Evolutionary conservation across 2,113 vertebrate species (phyloP).

Genomic region (Leptobrachium ailaonicum): DNA sequence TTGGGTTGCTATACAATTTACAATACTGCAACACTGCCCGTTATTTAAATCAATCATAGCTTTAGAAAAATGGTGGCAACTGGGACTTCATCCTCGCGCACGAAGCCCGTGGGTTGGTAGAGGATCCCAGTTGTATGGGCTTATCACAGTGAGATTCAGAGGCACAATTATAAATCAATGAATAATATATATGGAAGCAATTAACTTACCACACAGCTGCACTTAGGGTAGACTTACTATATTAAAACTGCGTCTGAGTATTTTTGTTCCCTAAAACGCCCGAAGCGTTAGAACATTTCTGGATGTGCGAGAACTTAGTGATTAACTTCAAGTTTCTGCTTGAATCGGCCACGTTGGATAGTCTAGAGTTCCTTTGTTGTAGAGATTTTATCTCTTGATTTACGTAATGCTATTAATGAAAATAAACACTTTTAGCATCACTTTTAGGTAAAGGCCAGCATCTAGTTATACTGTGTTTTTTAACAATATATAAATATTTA

Average conservation of each 20-base stretch:
- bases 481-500: no score
- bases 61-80: conserved; percentile 33
- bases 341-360: conserved; percentile 1
- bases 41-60: conserved; percentile 33
- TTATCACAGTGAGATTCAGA: conserved; percentile 44
- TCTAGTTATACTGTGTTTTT: no score
- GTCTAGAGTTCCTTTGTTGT: neutral
- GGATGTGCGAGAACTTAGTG: conserved; percentile 30
- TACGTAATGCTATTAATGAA: no score
- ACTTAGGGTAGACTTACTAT: conserved; percentile 42
- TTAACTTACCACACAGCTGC: conserved; percentile 46
- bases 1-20: conserved; percentile 1
- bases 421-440: no score
- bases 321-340: conserved; percentile 31
- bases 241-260: conserved; percentile 44
- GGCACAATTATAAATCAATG: conserved; percentile 45
- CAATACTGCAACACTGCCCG: conserved; percentile 23
- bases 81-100: conserved; percentile 32
- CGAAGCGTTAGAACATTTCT: conserved; percentile 34
- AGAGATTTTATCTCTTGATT: no score
- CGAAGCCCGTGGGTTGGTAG: conserved; percentile 34
- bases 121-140: conserved; percentile 39
- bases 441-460: no score
- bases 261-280: conserved; percentile 44
- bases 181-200: conserved; percentile 46